Evolutionary conservation across 2,888 invertebrate genomes (phyloP).

Genomic region (Mesorhabditis spiculigera): DNA sequence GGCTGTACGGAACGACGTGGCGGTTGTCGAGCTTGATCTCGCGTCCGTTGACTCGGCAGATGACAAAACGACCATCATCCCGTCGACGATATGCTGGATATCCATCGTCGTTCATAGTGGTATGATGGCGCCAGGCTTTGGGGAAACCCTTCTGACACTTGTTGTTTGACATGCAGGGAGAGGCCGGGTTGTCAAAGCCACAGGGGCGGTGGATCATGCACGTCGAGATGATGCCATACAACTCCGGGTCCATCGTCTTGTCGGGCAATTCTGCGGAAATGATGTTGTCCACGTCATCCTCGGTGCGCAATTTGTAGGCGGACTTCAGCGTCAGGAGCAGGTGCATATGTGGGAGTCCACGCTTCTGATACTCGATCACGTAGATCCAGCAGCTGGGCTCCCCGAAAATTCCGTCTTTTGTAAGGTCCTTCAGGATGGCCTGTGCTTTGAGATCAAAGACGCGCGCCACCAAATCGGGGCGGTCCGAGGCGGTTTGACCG

Average conservation of each 20-base stretch:
- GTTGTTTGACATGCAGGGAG: constrained; percentile 59
- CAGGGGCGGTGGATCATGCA: constrained; percentile 49
- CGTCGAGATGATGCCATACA: constrained; percentile 25
- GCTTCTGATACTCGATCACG: constrained; percentile 55
- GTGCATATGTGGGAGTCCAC: too few relatives aligned
- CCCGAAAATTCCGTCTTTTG: constrained; percentile 36
- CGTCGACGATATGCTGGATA: constrained; percentile 57
- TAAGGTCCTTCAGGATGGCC: constrained; percentile 36
- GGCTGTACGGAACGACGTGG: constrained; percentile 46
- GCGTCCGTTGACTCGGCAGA: neutral
- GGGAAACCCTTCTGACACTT: constrained; percentile 60
- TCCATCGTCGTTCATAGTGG: constrained; percentile 35
- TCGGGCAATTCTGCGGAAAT: constrained; percentile 40
- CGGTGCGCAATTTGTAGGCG: too few relatives aligned
- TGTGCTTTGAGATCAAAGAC: constrained; percentile 46
- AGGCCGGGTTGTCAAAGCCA: constrained; percentile 31
- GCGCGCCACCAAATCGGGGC: constrained; percentile 45
- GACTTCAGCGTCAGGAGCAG: too few relatives aligned
- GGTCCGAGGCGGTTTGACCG: constrained; percentile 28
- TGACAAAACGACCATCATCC: constrained; percentile 28
- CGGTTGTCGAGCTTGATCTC: constrained; percentile 42
- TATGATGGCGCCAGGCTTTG: constrained; percentile 45
- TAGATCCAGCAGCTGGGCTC: constrained; percentile 28
- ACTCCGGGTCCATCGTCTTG: constrained; percentile 19
- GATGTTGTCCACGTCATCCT: constrained; percentile 15